phyloP scores from a whole-genome alignment of 2,113 vertebrate genomes.

The Empidonax traillii region DNA sequence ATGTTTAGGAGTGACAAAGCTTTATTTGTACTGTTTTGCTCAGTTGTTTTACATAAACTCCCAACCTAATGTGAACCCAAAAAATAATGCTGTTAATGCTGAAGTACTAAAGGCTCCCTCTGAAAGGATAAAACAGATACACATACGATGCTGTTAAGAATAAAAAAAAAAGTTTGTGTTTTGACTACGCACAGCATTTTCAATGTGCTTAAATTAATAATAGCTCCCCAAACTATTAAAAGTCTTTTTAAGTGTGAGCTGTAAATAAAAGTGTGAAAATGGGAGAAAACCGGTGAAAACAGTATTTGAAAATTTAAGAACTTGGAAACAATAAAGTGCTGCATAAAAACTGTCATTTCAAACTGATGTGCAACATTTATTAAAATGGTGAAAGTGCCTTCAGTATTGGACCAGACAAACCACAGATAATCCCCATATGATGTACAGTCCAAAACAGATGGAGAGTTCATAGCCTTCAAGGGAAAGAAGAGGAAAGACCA shows the following conservation, averaged over 20 bases:
- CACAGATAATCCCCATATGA: not conserved
- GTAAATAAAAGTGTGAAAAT: not conserved
- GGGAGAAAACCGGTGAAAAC: not conserved
- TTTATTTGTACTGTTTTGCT: slow-evolving; percentile 18
- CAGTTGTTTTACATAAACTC: not conserved
- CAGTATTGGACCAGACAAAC: not conserved
- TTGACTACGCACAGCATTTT: not conserved
- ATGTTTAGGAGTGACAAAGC: slow-evolving; percentile 19
- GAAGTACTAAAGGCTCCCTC: not conserved
- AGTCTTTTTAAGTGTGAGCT: not conserved
- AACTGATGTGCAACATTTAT: not conserved
- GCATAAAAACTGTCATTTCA: not conserved
- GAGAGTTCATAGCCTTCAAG: not conserved
- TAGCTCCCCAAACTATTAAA: not conserved
- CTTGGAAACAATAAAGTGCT: not conserved
- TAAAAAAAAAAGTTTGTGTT: not conserved
- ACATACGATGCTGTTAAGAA: not conserved
- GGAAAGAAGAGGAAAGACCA: not conserved
- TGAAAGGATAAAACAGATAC: not conserved
- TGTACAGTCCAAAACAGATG: not conserved
- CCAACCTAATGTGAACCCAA: not conserved
- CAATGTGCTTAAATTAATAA: not conserved
- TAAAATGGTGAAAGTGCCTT: not conserved
- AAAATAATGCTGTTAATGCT: not conserved
- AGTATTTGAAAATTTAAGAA: not conserved